Conservation (phyloP, 2,797 vertebrate species). For the Loris lydekkerianus region DNA sequence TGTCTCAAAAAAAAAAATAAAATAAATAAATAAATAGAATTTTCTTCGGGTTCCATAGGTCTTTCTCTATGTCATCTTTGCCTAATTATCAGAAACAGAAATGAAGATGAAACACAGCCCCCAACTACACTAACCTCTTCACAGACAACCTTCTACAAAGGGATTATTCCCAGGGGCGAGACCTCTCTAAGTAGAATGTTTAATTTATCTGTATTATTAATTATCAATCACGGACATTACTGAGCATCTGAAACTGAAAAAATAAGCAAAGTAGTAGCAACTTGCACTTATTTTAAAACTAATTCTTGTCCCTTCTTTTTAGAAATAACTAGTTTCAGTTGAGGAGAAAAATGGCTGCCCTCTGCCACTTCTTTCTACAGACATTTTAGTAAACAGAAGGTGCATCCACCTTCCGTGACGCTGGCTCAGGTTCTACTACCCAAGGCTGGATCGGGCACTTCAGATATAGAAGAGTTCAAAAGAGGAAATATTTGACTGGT, state of each 20-base stretch:
- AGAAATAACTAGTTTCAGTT: background rate
- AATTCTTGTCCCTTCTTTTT: background rate
- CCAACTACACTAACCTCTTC: slow-evolving; percentile 61
- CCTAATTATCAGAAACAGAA: background rate
- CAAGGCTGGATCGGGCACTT: background rate
- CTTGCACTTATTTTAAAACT: background rate
- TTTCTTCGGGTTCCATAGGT: slow-evolving; percentile 65
- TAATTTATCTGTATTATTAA: background rate
- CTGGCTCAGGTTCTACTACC: background rate
- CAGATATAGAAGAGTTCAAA: background rate
- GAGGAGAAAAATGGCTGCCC: background rate
- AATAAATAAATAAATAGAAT: background rate
- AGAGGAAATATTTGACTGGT: background rate
- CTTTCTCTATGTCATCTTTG: slow-evolving; percentile 66
- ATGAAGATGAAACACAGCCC: slow-evolving; percentile 67
- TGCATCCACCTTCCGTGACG: background rate
- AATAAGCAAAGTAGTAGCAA: background rate
- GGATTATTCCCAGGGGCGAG: background rate
- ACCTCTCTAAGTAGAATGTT: background rate
- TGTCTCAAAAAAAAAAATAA: no score
- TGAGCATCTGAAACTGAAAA: background rate
- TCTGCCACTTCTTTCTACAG: background rate
- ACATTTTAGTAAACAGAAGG: background rate
- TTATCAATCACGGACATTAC: background rate
- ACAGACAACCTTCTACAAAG: background rate